A percentile compares a stretch with the other conserved stretches of the same genome.
Conservation (phyloP, 2,113 vertebrate genomes). For the Mus pahari region DNA sequence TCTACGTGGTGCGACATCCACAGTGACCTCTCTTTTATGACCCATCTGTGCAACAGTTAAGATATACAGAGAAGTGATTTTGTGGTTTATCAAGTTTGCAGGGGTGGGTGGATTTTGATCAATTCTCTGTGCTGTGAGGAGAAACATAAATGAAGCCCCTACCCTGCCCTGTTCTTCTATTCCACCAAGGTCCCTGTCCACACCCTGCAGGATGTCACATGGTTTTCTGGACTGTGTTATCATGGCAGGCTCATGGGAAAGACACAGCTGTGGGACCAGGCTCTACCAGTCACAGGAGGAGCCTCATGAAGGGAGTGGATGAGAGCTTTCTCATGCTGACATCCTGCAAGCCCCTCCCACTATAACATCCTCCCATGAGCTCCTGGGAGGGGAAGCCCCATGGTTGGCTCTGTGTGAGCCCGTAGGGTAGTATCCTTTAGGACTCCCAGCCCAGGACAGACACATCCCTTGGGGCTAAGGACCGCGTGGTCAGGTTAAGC, state of each 20-base stretch:
- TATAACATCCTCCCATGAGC: neutral
- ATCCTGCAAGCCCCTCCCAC: neutral
- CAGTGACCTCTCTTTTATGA: neutral
- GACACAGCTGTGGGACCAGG: neutral
- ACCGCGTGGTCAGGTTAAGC: neutral
- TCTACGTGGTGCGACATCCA: constrained; percentile 56
- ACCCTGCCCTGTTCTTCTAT: constrained; percentile 17
- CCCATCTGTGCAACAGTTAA: constrained; percentile 54
- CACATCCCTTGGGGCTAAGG: neutral
- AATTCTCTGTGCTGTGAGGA: constrained; percentile 66
- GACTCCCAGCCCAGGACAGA: neutral
- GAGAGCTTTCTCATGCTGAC: neutral
- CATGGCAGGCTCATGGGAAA: neutral
- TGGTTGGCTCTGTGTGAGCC: too few relatives aligned
- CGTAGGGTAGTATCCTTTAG: neutral
- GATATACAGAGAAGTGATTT: constrained; percentile 39
- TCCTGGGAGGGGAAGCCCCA: neutral
- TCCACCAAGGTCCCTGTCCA: neutral
- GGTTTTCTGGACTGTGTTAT: neutral
- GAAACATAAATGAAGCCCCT: constrained; percentile 68
- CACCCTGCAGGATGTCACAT: neutral
- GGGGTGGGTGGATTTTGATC: neutral
- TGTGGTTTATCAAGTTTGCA: neutral
- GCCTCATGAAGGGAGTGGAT: neutral
- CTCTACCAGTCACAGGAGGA: neutral